A percentile compares a stretch with the other conserved stretches of the same genome.
phyloP scores from a whole-genome alignment of 2,888 invertebrate species.

The Hydrotaea diabolus region DNA sequence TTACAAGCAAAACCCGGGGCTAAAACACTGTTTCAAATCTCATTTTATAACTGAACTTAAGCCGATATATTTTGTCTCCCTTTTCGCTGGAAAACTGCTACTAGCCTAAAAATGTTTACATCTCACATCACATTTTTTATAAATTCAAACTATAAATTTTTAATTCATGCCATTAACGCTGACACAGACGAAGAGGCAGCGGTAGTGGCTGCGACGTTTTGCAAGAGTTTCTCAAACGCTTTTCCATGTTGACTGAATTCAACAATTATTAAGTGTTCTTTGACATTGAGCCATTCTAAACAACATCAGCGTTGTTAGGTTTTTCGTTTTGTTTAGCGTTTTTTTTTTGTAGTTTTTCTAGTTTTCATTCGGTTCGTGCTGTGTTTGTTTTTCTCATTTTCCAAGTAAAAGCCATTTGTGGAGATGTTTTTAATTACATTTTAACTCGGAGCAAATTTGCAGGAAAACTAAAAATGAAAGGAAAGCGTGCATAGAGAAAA shows the following conservation, averaged over 20 bases:
- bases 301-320: not conserved
- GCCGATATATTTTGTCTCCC: too few species aligned
- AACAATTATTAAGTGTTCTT: constrained; percentile 45
- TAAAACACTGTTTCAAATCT: too few species aligned
- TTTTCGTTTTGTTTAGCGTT: not conserved
- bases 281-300: constrained; percentile 41
- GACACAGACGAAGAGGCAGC: not conserved
- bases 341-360: not conserved
- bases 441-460: constrained; percentile 38
- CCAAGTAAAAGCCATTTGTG: constrained; percentile 6
- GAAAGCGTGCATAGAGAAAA: not conserved
- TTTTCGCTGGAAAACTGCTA: too few species aligned
- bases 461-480: constrained; percentile 28
- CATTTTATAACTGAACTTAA: too few species aligned
- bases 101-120: too few species aligned
- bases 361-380: not conserved
- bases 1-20: too few species aligned
- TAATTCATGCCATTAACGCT: constrained; percentile 17
- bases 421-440: constrained; percentile 58
- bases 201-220: not conserved
- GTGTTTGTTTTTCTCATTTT: constrained; percentile 26
- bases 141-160: not conserved
- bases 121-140: not conserved
- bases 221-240: not conserved
- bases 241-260: not conserved